Base-by-base conservation (phyloP, 2,888 invertebrate species). In the Coleophora flavipennella region DNA sequence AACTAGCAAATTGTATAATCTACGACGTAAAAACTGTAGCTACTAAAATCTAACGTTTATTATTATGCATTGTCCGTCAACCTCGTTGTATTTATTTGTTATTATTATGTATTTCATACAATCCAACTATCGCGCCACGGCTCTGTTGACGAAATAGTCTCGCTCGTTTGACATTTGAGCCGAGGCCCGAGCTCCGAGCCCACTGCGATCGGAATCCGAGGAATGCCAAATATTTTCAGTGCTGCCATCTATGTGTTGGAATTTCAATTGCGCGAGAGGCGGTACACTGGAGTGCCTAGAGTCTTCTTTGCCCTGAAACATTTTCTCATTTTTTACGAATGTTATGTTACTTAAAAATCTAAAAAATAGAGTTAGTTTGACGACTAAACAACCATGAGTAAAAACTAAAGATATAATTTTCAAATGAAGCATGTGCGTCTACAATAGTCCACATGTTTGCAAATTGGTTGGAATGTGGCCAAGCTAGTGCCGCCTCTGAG, bases 91-190 rank as follows among this genome's bases (percentile, higher is more conserved):
- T n/a, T n/a, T n/a, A n/a, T 67, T 59, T 65, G 61, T 52, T 76
- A 76, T 80, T 81, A 79, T 74, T 81, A 81, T 64, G 77, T 80
- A 79, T 74, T 81, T 79, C 62, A 75, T 74, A 74, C 80, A 80
- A 79, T 71, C 73, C 84, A 81, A 78, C 83, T 83, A 77, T 67
- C 81, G 77, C 83, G 79, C 79, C 76, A 76, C 79, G 76, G 69
- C 70, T 78, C 83, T 84, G 83, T 85, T 85, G 85, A 85, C 80
- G 85, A 85, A 85, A 85, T 85, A 85, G 80, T 81, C 73, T 76
- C 86, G 88, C 73, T 76, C 86, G 88, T 89, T 89, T 89, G 88
- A 89, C 89, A 89, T 89, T 89, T 89, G 87, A 87, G 88, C 88
- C 88, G 88, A 20, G 20, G n/a, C n/a, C 20, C 3, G 20, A n/a